Conservation (phyloP, 2,113 vertebrate genomes). For the Pogona vitticeps region DNA sequence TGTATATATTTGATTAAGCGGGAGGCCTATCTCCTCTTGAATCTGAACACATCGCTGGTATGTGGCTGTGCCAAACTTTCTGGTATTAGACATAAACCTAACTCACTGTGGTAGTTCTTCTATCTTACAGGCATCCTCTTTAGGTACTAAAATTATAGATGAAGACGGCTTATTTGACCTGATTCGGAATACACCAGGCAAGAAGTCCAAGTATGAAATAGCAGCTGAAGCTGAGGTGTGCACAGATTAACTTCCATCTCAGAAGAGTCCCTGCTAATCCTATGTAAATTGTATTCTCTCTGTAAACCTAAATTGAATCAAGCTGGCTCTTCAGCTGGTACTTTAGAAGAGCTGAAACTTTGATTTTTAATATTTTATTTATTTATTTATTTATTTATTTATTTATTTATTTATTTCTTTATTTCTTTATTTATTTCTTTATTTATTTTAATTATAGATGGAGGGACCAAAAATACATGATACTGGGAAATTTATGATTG, state of each 20-base stretch:
- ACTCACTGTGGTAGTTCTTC: slow-evolving; percentile 20
- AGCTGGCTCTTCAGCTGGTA: neutral
- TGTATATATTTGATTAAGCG: neutral
- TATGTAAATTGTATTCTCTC: neutral
- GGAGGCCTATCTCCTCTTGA: neutral
- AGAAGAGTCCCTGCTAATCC: neutral
- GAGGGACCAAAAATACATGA: neutral
- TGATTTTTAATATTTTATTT: no score
- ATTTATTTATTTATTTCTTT: no score
- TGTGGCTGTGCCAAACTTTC: neutral
- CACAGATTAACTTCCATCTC: neutral
- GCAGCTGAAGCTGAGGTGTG: slow-evolving; percentile 90
- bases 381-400: no score
- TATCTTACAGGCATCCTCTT: slow-evolving; percentile 82
- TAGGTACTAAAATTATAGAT: slow-evolving; percentile 90
- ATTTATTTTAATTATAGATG: neutral
- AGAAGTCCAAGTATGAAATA: slow-evolving; percentile 94
- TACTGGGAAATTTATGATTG: neutral
- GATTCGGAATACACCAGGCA: slow-evolving; percentile 92
- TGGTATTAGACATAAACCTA: neutral
- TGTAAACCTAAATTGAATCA: neutral
- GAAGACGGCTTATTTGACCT: slow-evolving; percentile 92
- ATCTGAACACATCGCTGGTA: neutral
- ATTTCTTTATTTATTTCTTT: no score
- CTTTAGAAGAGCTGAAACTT: neutral